phyloP scores from a whole-genome alignment of 1,140 invertebrate genomes.

The Vanessa atalanta region DNA sequence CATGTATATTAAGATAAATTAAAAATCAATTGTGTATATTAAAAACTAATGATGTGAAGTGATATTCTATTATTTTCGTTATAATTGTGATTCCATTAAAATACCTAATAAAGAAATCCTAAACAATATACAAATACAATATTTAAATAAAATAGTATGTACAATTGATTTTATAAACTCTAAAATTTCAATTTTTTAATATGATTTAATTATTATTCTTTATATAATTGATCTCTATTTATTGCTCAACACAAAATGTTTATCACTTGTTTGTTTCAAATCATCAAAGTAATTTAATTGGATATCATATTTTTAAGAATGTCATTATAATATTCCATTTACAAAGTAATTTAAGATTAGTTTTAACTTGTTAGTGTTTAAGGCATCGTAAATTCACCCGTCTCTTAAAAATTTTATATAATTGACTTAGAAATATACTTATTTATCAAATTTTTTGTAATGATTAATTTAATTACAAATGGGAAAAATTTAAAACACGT shows the following conservation, averaged over 20 bases:
- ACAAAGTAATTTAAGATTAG: conserved; percentile 76
- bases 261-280: conserved; percentile 5
- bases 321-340: conserved; percentile 76
- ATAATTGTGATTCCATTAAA: not conserved
- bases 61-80: not conserved
- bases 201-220: conserved; percentile 17
- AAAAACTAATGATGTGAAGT: not conserved
- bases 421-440: conserved; percentile 81
- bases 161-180: not conserved
- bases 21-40: too few relatives aligned
- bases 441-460: conserved; percentile 78
- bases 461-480: conserved; percentile 76
- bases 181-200: not conserved
- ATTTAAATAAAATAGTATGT: not conserved
- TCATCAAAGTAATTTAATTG: not conserved
- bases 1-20: too few relatives aligned
- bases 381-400: conserved; percentile 78
- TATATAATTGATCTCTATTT: conserved; percentile 36
- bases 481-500: conserved; percentile 55
- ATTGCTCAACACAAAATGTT: conserved; percentile 34
- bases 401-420: conserved; percentile 80
- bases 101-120: not conserved
- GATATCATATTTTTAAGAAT: conserved; percentile 34
- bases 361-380: conserved; percentile 67
- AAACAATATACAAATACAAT: not conserved